A percentile compares a stretch with the other conserved stretches of the same genome.
These are phyloP conservation scores for Turdus rufiventris DNA, from an alignment of 2,113 vertebrate species.

Conservation along the genomic window DNA sequence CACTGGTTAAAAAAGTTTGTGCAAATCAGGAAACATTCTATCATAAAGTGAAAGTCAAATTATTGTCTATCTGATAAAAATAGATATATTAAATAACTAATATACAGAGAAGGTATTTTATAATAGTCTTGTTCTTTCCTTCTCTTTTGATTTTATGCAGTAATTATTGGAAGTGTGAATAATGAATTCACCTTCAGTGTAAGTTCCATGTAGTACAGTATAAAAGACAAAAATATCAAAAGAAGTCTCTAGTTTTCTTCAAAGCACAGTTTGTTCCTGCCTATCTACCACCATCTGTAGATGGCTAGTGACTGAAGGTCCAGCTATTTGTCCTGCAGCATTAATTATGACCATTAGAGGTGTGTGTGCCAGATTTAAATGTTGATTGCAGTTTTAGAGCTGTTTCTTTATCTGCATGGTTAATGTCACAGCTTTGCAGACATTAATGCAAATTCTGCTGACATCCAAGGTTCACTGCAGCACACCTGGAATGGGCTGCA, in stretches of 20 bases:
- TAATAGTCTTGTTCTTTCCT: not conserved
- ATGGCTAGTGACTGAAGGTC: not conserved
- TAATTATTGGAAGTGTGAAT: not conserved
- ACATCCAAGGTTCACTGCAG: not conserved
- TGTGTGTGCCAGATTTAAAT: not conserved
- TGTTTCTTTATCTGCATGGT: not conserved
- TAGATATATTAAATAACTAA: not conserved
- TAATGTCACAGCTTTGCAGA: not conserved
- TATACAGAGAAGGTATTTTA: constrained; percentile 4
- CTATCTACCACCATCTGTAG: not conserved
- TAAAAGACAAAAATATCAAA: not conserved
- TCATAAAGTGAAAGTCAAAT: constrained; percentile 26
- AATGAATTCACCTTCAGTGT: constrained; percentile 16
- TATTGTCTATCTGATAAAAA: constrained; percentile 5
- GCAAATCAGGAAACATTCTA: constrained; percentile 8
- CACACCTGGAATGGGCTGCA: not conserved
- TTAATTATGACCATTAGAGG: not conserved
- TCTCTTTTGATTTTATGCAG: constrained; percentile 30
- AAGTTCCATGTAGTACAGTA: not conserved
- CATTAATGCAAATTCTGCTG: not conserved
- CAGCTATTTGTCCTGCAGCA: not conserved
- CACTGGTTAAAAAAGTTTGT: not conserved
- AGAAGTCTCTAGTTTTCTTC: not conserved
- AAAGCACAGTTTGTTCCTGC: not conserved
- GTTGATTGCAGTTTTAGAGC: not conserved